Evolutionary conservation across 2,797 vertebrate species (phyloP), one percentile per base, ranked within the genome.

Genomic region (Eutrigla gurnardus): DNA sequence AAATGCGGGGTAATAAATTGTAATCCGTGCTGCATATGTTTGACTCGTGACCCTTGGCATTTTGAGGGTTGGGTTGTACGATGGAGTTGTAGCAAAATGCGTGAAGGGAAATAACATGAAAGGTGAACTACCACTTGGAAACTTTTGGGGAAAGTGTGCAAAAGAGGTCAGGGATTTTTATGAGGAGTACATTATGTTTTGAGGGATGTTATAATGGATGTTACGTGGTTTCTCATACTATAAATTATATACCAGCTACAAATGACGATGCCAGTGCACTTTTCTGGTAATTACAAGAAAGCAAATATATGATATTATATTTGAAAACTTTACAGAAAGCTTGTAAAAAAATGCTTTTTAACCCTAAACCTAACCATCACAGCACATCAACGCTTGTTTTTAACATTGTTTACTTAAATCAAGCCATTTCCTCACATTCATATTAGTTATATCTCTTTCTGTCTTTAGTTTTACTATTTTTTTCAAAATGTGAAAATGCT

Each of bases 21-120:
- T 95, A 96, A 96, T 95, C 93, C 93, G 85, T 91, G 92, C 94
- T 93, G 96, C 95, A 97, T 96, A 95, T 95, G 94, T 96, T 97
- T 98, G 96, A 97, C 96, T 96, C 91, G 85, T 93, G 96, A 98
- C 95, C 96, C 95, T 94, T 96, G 96, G 95, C 94, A 97, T 98
- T 98, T 97, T 80, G 78, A 86, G 62, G 85, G 96, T 87, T 93
- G 95, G 94, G 95, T 93, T 95, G 89, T 92, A 90, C 91, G 92
- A 89, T 94, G 90, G 89, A 95, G 94, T 96, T 93, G 89, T 89
- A 93, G 75, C 73, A 70, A 78, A 91, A 89, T 72, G 77, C 73
- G 75, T 60, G 42, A 78, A 78, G 78, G 69, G 46, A 75, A 89
- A 86, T 78, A 84, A 82, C 68, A 75, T 46, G 39, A 73, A 85